Base-by-base conservation (phyloP, 64 coral and sea anemone genomes). In the Hydrozoanthus tunicans region DNA sequence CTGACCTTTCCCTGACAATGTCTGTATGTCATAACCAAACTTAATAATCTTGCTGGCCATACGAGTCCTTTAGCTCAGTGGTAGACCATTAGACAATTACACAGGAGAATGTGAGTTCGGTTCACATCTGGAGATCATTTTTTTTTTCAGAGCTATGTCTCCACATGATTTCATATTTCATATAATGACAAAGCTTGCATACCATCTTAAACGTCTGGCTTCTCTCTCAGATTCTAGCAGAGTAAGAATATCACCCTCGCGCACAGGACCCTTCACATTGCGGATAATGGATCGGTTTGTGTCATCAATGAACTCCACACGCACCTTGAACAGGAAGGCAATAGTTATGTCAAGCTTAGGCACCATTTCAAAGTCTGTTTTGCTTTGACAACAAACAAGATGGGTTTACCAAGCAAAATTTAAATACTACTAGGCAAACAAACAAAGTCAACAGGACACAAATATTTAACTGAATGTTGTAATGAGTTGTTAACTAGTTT, bases 281-380 rank as follows among this genome's bases (percentile, higher is more conserved):
- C 94, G 94, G 80, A 99, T 99, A 74, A 99, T 99, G 53, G 97
- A 95, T 90, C 97, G 78, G 79, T 99, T 99, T 70, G 97, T 95
- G 75, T 99, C 97, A 92, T 99, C 97, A 64, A 99, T 56, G 80
- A 99, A 99, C 64, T 99, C 97, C 2, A 99, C 97, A 52, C 97
- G 92, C 51, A 99, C 97, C 96, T 98, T 60, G 20, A 85, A 64
- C 3, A 90, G 9, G 10, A 9, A 56, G n/a, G 25, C 53, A 59
- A 61, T 3, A 68, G 6, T 8, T 20, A 43, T 11, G 32, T 43
- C 32, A 43, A 43, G 32, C 32, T 43, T 43, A 43, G 32, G 2
- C 32, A 43, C 32, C 32, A 43, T 43, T 43, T 43, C 32, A 43
- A 43, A 43, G 32, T 43, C 32, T 43, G 32, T 43, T 43, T 43